Conservation (phyloP, 1,140 invertebrate genomes). For the Zaprionus capensis region DNA sequence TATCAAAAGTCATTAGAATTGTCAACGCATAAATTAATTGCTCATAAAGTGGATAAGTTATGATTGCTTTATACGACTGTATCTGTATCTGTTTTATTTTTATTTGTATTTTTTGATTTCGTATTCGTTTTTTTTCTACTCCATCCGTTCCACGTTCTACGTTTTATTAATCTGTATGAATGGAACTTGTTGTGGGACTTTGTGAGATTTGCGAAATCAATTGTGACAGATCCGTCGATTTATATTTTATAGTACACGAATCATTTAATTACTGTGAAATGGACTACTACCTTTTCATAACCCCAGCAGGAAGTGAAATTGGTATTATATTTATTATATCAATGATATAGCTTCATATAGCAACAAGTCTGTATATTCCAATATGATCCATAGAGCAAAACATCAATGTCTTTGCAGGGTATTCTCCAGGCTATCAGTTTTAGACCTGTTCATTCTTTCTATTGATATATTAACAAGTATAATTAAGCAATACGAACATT, state of each 20-base stretch:
- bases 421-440: neutral
- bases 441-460: neutral
- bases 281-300: slow-evolving; percentile 32
- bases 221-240: slow-evolving; percentile 37
- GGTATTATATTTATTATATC: neutral
- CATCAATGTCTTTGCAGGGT: neutral
- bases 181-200: slow-evolving; percentile 37
- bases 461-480: slow-evolving; percentile 28
- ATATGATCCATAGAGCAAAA: too few species aligned
- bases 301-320: neutral
- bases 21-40: slow-evolving; percentile 84
- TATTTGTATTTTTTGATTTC: slow-evolving; percentile 25
- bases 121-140: slow-evolving; percentile 3
- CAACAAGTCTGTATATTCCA: too few species aligned
- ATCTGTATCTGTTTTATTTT: slow-evolving; percentile 41
- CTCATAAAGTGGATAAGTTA: slow-evolving; percentile 80
- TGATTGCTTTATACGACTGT: slow-evolving; percentile 54
- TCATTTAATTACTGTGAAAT: slow-evolving; percentile 30
- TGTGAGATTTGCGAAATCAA: slow-evolving; percentile 41
- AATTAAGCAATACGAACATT: slow-evolving; percentile 60
- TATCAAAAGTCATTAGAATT: slow-evolving; percentile 83
- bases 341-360: neutral
- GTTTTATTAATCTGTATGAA: slow-evolving; percentile 56
- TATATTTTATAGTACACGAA: slow-evolving; percentile 27
- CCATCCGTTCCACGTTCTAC: slow-evolving; percentile 17